phyloP scores from a whole-genome alignment of 1,140 invertebrate species.

The Mercenaria mercenaria region DNA sequence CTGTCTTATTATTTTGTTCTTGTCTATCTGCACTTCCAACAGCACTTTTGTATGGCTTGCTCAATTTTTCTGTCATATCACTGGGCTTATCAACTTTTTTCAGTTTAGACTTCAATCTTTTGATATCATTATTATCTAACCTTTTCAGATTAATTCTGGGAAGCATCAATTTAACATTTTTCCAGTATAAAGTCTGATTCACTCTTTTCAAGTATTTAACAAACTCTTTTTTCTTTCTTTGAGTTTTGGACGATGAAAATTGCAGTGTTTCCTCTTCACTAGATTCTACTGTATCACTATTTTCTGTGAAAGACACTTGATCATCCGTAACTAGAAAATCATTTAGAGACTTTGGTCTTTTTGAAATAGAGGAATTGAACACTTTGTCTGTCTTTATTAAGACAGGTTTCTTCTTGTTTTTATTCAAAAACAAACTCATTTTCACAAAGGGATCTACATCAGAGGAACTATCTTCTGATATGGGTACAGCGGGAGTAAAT shows the following conservation, averaged over 20 bases:
- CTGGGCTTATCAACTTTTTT: background rate
- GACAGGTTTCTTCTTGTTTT: background rate
- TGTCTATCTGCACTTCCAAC: background rate
- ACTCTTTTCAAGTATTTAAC: constrained; percentile 32
- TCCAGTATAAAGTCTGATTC: constrained; percentile 5
- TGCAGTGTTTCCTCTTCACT: background rate
- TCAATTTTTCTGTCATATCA: background rate
- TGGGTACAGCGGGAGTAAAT: background rate
- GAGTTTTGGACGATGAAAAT: background rate
- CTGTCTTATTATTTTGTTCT: background rate
- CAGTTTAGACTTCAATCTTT: background rate
- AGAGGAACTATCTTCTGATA: background rate
- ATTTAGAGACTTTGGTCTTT: background rate
- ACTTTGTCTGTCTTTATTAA: background rate
- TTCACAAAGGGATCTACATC: constrained; percentile 11
- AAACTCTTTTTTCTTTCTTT: background rate
- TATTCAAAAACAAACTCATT: background rate
- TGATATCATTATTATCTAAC: background rate
- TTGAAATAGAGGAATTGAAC: background rate
- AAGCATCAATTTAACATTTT: background rate
- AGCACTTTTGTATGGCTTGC: background rate
- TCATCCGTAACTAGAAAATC: background rate
- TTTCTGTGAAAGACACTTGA: no score
- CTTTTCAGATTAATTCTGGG: background rate
- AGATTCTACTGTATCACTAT: background rate